Evolutionary conservation across 2,113 vertebrate species (phyloP).

Genomic region (Dasyurus viverrinus): DNA sequence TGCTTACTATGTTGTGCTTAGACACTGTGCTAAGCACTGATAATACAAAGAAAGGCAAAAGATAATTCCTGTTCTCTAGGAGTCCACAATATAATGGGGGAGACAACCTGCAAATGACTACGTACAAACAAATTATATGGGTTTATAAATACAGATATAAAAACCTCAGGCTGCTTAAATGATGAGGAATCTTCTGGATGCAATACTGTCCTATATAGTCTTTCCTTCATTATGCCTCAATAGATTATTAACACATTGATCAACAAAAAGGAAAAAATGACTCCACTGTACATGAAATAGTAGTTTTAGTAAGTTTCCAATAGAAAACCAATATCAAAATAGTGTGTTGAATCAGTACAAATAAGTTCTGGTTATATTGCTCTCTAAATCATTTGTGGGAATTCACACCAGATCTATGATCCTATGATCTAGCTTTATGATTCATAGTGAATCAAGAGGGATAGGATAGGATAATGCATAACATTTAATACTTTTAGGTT

Average conservation of each 20-base stretch:
- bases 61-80: not conserved
- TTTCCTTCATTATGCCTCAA: not conserved
- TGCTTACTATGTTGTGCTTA: not conserved
- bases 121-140: not conserved
- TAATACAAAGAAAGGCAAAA: not conserved
- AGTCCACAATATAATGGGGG: not conserved
- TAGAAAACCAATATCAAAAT: not conserved
- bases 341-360: not conserved
- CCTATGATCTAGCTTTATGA: not conserved
- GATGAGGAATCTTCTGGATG: not conserved
- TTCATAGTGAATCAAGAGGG: not conserved
- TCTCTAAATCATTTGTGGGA: not conserved
- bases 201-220: not conserved
- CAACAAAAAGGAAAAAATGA: not conserved
- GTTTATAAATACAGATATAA: not conserved
- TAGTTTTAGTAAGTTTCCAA: not conserved
- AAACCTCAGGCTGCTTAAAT: not conserved
- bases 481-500: not conserved
- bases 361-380: not conserved
- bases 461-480: constrained; percentile 2
- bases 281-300: not conserved
- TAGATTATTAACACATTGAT: not conserved
- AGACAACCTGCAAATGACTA: not conserved
- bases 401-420: not conserved
- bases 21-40: not conserved